Evolutionary conservation across 2,797 vertebrate species (phyloP), one percentile per base, ranked within the genome.

Genomic region (Peromyscus nudipes): DNA sequence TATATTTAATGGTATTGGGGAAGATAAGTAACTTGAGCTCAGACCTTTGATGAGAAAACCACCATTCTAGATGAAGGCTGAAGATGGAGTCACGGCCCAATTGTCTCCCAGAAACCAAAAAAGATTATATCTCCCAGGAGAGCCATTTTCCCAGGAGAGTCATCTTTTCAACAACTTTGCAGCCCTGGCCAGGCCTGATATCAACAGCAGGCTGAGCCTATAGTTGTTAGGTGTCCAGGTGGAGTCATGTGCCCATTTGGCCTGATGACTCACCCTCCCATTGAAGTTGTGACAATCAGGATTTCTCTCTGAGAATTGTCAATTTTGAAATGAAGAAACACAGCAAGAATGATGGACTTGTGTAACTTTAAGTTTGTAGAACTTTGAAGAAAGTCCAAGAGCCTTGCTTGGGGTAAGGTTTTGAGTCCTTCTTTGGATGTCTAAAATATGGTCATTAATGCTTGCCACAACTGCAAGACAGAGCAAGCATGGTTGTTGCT

Each of bases 311-410:
- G 21, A 81, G 60, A 46, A 76, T 34, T 37, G 40, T 75, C 25
- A 86, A 49, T 62, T 94, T 90, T 43, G 21, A 29, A 86, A 43
- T 92, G 46, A 94, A 89, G 81, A 96, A 77, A 65, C 13, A 49
- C 21, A 92, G 9, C 12, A 82, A 65, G 23, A 71, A 7, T 65
- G 43, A 82, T 69, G 46, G 3, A 40, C 2, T 14, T 16, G 13
- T 46, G 19, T 65, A 71, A 67, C 0, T 34, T 89, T 92, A 62
- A 96, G 31, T 21, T 16, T 27, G 13, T 73, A 57, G 52, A 77
- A 77, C 7, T 82, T 85, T 73, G 40, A 3, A 91, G 64, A 64
- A 37, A 25, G n/a, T 23, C 25, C 67, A 14, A 16, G 27, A 29
- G 31, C 29, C 19, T 29, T 40, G 27, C n/a, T 60, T 37, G n/a